phyloP scores from a whole-genome alignment of 2,888 invertebrate species.

The Eucriotettix oculatus region DNA sequence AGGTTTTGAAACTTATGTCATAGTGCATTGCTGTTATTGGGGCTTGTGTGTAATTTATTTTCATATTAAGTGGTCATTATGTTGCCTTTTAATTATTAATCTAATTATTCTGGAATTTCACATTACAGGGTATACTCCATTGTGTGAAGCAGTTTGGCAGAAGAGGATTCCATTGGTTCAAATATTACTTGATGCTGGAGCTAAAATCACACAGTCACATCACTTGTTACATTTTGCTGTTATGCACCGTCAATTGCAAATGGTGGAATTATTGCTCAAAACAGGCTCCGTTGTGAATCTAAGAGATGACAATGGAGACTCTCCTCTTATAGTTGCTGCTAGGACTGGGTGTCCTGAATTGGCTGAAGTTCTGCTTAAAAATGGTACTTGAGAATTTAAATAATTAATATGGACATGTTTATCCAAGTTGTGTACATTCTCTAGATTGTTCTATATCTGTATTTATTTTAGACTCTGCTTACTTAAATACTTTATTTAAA shows the following conservation, averaged over 20 bases:
- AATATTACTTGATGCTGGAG: constrained; percentile 43
- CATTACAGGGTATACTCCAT: constrained; percentile 41
- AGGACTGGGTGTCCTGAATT: constrained; percentile 31
- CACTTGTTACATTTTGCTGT: constrained; percentile 52
- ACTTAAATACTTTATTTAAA: too few species aligned
- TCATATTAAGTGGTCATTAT: too few species aligned
- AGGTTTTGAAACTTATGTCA: too few species aligned
- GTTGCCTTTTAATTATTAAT: too few species aligned
- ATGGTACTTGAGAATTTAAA: constrained; percentile 27
- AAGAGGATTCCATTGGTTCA: constrained; percentile 39
- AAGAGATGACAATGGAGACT: constrained; percentile 46
- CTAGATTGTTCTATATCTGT: too few species aligned
- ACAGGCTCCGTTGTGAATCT: constrained; percentile 43
- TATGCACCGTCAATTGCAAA: constrained; percentile 39
- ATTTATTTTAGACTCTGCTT: too few species aligned
- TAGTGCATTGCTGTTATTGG: too few species aligned
- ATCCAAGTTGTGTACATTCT: too few species aligned
- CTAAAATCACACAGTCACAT: constrained; percentile 51
- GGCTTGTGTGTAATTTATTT: too few species aligned
- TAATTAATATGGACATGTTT: neutral
- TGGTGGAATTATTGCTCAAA: constrained; percentile 36
- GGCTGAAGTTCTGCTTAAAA: constrained; percentile 33
- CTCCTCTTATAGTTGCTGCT: constrained; percentile 46
- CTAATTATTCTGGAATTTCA: too few species aligned
- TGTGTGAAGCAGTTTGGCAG: constrained; percentile 53